Conservation (phyloP, 1,140 invertebrate genomes). For the Leptoteleia sp. region DNA sequence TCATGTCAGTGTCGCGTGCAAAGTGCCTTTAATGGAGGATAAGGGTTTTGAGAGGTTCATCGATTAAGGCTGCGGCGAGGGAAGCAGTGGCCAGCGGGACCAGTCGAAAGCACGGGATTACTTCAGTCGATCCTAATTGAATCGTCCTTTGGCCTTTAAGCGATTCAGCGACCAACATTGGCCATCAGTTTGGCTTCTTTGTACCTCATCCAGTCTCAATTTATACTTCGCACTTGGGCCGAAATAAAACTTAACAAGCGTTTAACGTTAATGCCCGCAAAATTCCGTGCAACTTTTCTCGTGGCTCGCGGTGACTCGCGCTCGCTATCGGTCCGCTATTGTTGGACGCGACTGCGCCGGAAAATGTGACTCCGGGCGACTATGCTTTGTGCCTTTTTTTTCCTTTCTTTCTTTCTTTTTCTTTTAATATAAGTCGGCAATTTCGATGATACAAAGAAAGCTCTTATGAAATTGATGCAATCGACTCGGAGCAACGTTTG, state of each 20-base stretch:
- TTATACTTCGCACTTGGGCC: conserved; percentile 52
- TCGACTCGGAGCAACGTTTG: conserved; percentile 77
- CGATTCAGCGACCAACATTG: conserved; percentile 56
- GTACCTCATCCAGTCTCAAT: conserved; percentile 31
- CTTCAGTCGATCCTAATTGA: conserved; percentile 72
- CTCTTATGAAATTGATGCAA: conserved; percentile 79
- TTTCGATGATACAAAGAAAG: conserved; percentile 51
- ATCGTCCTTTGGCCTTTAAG: conserved; percentile 71
- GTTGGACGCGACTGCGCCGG: not conserved
- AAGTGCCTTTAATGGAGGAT: conserved; percentile 70
- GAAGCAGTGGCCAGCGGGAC: conserved; percentile 58
- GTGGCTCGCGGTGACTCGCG: not conserved
- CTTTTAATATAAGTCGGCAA: conserved; percentile 39
- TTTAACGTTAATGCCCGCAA: conserved; percentile 45
- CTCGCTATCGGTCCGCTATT: conserved; percentile 2
- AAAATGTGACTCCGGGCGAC: conserved; percentile 20
- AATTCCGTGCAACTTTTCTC: conserved; percentile 31
- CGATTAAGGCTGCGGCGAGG: conserved; percentile 68
- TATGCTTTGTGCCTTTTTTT: conserved; percentile 31
- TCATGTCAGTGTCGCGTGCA: conserved; percentile 42
- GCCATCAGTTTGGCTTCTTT: conserved; percentile 46
- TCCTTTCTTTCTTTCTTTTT: too few relatives aligned
- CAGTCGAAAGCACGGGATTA: conserved; percentile 69
- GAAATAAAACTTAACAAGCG: conserved; percentile 52
- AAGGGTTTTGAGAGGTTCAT: conserved; percentile 69